Conservation (phyloP, 2,797 vertebrate genomes). For the Falco rusticolus region DNA sequence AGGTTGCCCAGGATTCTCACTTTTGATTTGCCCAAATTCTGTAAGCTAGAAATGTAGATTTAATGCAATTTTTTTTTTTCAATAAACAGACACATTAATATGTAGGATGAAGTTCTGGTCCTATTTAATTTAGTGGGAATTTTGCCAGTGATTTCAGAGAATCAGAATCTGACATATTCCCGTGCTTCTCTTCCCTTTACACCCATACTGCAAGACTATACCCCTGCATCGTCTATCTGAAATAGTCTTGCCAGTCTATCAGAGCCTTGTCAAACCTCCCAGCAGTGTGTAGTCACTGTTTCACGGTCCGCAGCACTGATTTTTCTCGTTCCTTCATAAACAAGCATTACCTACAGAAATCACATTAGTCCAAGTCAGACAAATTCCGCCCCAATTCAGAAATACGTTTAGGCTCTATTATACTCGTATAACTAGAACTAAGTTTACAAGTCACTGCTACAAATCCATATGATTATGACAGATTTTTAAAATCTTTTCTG, state of each 20-base stretch:
- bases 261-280: neutral
- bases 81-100: neutral
- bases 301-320: neutral
- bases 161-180: neutral
- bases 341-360: neutral
- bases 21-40: neutral
- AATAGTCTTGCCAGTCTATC: neutral
- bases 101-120: neutral
- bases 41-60: neutral
- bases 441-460: neutral
- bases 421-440: neutral
- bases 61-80: neutral
- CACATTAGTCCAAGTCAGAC: neutral
- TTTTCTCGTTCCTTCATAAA: neutral
- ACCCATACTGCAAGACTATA: neutral
- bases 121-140: conserved; percentile 5
- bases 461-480: neutral
- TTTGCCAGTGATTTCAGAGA: neutral
- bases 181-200: neutral
- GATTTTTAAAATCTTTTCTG: neutral
- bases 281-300: neutral
- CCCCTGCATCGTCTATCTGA: neutral
- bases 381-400: neutral
- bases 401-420: neutral
- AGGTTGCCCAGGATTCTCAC: neutral